phyloP scores from a whole-genome alignment of 2,113 vertebrate genomes.

The Phalacrocorax aristotelis region DNA sequence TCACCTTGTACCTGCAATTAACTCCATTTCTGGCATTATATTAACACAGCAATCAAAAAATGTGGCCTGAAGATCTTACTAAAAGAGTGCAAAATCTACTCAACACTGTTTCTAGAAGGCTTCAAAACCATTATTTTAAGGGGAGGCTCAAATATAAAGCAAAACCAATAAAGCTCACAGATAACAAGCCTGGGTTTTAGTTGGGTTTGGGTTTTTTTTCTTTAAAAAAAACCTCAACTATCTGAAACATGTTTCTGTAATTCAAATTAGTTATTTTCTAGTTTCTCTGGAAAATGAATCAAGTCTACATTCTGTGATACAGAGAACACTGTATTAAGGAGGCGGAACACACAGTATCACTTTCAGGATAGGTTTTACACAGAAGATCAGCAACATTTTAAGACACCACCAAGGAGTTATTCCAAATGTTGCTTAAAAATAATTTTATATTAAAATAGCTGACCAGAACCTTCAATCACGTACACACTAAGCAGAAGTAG shows the following conservation, averaged over 20 bases:
- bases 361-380: background rate
- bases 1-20: background rate
- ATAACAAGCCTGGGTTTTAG: background rate
- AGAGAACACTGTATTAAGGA: background rate
- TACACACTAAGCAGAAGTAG: background rate
- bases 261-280: background rate
- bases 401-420: background rate
- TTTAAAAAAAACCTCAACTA: background rate
- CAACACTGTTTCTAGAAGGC: background rate
- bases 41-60: background rate
- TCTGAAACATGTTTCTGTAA: background rate
- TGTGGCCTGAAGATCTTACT: background rate
- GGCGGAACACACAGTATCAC: rapidly evolving
- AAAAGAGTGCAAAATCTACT: background rate
- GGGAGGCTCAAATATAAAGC: background rate
- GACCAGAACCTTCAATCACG: background rate
- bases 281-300: background rate
- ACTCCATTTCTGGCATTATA: background rate
- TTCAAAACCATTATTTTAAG: background rate
- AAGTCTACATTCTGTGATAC: background rate
- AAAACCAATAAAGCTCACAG: background rate
- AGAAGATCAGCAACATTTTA: background rate
- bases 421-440: background rate
- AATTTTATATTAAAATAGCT: no score
- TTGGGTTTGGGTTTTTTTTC: no score